These are phyloP conservation scores for Catharus bicknelli DNA, from an alignment of 2,113 vertebrate genomes.

Conservation along the genomic window DNA sequence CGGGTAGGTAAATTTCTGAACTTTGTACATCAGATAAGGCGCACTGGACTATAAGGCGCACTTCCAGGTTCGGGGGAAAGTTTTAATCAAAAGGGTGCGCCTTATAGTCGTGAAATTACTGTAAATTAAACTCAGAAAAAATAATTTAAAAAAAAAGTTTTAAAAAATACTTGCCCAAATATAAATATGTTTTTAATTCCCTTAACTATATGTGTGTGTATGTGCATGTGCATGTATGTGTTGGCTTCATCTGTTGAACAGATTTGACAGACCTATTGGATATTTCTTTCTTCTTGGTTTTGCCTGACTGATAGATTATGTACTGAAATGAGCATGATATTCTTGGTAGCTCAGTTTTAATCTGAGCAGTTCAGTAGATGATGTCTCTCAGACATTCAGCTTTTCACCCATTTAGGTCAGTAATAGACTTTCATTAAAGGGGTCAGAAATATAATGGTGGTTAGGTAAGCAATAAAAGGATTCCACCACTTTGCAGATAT, in stretches of 20 bases:
- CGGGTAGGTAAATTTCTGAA: no score
- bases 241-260: background rate
- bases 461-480: background rate
- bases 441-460: background rate
- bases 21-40: no score
- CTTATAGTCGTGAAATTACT: no score
- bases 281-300: background rate
- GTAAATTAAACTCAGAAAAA: background rate
- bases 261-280: background rate
- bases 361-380: background rate
- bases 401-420: background rate
- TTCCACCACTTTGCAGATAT: background rate
- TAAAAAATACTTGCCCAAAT: background rate
- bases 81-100: no score
- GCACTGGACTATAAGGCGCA: no score
- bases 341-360: background rate
- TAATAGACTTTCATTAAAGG: background rate
- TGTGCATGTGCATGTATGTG: background rate
- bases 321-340: background rate
- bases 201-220: background rate
- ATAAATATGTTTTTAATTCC: background rate
- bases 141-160: background rate
- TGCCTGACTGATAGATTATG: background rate
- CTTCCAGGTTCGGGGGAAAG: no score
- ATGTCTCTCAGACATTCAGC: background rate